Percentiles rank a stretch among this genome's conserved stretches.
Conservation (phyloP, 2,113 vertebrate genomes). For the Onychostruthus taczanowskii region DNA sequence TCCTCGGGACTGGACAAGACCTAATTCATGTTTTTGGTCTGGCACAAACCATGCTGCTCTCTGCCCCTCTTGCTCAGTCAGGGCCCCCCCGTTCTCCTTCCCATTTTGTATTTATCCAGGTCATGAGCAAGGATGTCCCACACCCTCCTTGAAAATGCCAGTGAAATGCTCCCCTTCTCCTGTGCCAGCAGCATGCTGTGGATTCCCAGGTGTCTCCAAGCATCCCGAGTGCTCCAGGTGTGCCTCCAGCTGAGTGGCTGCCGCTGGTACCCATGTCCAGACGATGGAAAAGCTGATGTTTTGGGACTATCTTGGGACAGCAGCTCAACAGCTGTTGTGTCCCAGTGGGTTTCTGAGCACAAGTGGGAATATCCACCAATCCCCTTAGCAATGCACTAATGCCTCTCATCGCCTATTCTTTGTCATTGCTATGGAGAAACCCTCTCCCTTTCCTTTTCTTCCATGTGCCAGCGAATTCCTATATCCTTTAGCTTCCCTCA, state of each 20-base stretch:
- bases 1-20: rapidly evolving
- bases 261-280: rapidly evolving
- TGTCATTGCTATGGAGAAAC: neutral
- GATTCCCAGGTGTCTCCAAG: neutral
- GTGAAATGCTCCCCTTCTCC: neutral
- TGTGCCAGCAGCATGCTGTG: rapidly evolving
- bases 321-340: neutral
- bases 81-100: rapidly evolving
- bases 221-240: rapidly evolving
- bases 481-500: neutral
- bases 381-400: neutral
- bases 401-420: rapidly evolving
- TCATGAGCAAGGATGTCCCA: rapidly evolving
- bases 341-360: neutral
- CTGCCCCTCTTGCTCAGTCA: neutral
- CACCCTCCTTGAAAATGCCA: neutral
- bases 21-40: rapidly evolving
- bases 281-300: neutral
- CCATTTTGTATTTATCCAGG: neutral
- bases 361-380: neutral
- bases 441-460: neutral
- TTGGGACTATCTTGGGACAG: neutral
- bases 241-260: neutral
- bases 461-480: neutral
- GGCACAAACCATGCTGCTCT: rapidly evolving